These are phyloP conservation scores for Lampropteryx suffumata DNA, from an alignment of 2,888 invertebrate genomes.

Conservation along the genomic window DNA sequence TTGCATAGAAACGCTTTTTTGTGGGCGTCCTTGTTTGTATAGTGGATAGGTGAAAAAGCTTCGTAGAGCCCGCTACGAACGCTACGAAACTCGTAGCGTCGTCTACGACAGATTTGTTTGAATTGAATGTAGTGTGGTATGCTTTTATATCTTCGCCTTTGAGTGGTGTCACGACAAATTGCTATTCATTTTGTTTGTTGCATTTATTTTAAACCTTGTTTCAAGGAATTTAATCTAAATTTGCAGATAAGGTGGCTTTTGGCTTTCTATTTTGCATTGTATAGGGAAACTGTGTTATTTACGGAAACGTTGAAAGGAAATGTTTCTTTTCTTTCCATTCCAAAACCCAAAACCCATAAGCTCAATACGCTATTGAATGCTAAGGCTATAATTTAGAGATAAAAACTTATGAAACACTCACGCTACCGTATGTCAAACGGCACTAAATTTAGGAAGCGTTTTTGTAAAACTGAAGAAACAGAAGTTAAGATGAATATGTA, in stretches of 20 bases:
- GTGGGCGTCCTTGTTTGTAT: constrained; percentile 79
- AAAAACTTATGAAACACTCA: too few relatives aligned
- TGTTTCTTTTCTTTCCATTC: too few relatives aligned
- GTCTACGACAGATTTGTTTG: constrained; percentile 68
- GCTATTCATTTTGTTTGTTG: constrained; percentile 10
- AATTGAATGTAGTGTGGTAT: constrained; percentile 58
- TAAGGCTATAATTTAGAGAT: too few relatives aligned
- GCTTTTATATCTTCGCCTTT: constrained; percentile 36
- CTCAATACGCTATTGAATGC: too few relatives aligned
- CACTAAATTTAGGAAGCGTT: too few relatives aligned
- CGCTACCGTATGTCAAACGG: too few relatives aligned
- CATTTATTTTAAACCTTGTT: constrained; percentile 1
- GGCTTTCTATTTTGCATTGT: too few relatives aligned
- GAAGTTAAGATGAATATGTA: too few relatives aligned
- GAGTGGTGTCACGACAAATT: constrained; percentile 23
- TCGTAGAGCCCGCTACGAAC: constrained; percentile 53
- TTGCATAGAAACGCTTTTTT: constrained; percentile 82
- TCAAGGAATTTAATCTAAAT: neutral
- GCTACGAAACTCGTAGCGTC: constrained; percentile 51
- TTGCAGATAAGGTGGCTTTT: neutral
- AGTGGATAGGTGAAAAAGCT: constrained; percentile 77
- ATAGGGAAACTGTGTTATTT: too few relatives aligned
- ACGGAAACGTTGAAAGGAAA: too few relatives aligned
- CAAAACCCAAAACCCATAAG: too few relatives aligned
- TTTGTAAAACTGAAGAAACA: too few relatives aligned